A percentile compares a stretch with the other conserved stretches of the same genome.
Evolutionary conservation across 1,140 invertebrate species (phyloP).

Genomic region (Drosophila malerkotliana): DNA sequence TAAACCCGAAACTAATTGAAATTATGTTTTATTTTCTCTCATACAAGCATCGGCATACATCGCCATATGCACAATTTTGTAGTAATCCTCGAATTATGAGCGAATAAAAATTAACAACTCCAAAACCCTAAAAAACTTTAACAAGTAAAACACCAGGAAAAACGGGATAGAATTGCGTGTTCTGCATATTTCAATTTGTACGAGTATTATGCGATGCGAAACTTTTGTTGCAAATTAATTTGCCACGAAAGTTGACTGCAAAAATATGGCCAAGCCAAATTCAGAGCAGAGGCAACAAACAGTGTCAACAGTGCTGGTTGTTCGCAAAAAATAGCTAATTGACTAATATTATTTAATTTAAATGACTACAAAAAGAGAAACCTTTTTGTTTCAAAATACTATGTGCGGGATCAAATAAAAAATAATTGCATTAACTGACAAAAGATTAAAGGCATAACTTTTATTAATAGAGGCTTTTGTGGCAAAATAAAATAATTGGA

Average conservation of each 20-base stretch:
- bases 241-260: slow-evolving; percentile 70
- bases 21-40: slow-evolving; percentile 10
- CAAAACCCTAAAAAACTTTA: slow-evolving; percentile 22
- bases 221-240: slow-evolving; percentile 82
- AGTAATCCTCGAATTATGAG: slow-evolving; percentile 55
- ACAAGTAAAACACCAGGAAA: not conserved
- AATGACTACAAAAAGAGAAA: not conserved
- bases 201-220: slow-evolving; percentile 58
- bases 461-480: not conserved
- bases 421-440: not conserved
- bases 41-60: slow-evolving; percentile 17
- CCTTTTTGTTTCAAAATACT: not conserved
- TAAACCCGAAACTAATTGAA: slow-evolving; percentile 45
- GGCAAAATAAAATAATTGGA: not conserved
- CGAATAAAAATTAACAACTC: slow-evolving; percentile 32
- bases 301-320: slow-evolving; percentile 38
- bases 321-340: not conserved
- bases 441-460: not conserved
- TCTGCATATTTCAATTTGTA: slow-evolving; percentile 70
- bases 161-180: slow-evolving; percentile 32
- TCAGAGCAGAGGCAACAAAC: slow-evolving; percentile 15
- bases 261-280: slow-evolving; percentile 52
- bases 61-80: slow-evolving; percentile 44
- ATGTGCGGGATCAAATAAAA: not conserved
- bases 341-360: not conserved